Evolutionary conservation across 2,888 invertebrate genomes (phyloP), one percentile per base, ranked within the genome.

Genomic region (Cryptophagus acutangulus): DNA sequence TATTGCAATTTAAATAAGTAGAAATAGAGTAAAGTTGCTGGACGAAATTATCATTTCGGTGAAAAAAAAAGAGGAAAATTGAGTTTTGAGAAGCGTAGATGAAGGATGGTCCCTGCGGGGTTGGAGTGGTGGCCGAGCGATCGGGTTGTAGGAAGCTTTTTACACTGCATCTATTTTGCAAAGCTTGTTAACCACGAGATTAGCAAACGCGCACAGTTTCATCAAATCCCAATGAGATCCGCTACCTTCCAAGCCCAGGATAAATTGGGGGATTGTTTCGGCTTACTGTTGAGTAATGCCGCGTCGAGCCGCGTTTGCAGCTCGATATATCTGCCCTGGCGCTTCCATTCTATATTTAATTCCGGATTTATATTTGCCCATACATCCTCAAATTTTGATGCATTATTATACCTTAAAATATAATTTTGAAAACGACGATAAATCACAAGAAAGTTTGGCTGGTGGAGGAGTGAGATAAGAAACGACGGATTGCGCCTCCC

Each of bases 181-280:
- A 65, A 66, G 65, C 66, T 68, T 68, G 69, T 69, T 69, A 69
- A 68, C 67, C 66, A 65, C 63, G 57, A 65, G 69, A 69, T 69
- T 69, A 67, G 69, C 66, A 62, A 61, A 57, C 60, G 63, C 63
- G 63, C 64, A 57, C 63, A 65, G 67, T 70, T 69, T 67, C 70
- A 69, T 70, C 70, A 70, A 70, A 70, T 69, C 69, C 69, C 68
- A 68, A 67, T 66, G 69, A 68, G 69, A 69, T 67, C 66, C 67
- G 63, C 62, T 62, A 63, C 65, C 65, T 63, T 65, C 64, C 62
- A 56, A 60, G 63, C 62, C 63, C 59, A 52, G 26, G 67, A 69
- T 69, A 69, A 69, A 68, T 69, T 68, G 69, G 67, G 69, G 68
- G 67, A 67, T 68, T 67, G 66, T 62, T 65, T 63, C 57, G 66